Evolutionary conservation across 1,140 invertebrate species (phyloP).

Genomic region (Drosophila guanche): DNA sequence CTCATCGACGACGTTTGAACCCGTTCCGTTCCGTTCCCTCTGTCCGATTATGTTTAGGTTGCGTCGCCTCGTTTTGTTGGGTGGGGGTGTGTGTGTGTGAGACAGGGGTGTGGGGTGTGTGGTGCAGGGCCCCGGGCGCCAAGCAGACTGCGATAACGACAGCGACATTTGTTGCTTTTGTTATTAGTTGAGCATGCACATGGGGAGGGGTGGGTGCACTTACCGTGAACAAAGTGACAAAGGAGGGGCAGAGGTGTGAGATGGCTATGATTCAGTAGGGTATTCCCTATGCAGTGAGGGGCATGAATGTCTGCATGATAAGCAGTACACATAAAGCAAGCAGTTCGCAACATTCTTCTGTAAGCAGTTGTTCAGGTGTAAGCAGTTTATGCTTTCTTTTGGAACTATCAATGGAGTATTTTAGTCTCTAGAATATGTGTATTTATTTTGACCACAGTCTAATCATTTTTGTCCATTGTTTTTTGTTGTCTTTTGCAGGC

Average conservation of each 20-base stretch:
- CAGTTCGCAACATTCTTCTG: too few species aligned
- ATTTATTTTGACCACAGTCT: conserved; percentile 6
- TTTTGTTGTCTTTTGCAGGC: conserved; percentile 26
- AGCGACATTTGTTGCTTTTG: conserved; percentile 22
- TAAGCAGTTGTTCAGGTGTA: too few species aligned
- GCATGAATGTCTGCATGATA: too few species aligned
- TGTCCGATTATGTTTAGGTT: conserved; percentile 34
- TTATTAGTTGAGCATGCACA: neutral
- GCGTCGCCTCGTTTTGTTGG: conserved; percentile 18
- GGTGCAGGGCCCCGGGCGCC: conserved; percentile 23
- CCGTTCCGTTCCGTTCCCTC: conserved; percentile 31
- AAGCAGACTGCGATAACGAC: conserved; percentile 47
- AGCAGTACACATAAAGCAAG: too few species aligned
- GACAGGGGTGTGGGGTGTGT: neutral
- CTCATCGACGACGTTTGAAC: conserved; percentile 50
- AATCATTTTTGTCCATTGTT: conserved; percentile 38
- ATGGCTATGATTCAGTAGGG: too few species aligned
- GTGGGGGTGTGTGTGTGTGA: conserved; percentile 14
- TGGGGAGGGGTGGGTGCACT: neutral
- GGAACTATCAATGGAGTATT: too few species aligned
- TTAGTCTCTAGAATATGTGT: too few species aligned
- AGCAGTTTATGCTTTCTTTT: too few species aligned
- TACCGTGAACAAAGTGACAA: neutral
- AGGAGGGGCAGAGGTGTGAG: neutral
- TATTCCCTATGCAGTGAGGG: too few species aligned